These are phyloP conservation scores for Leptogaster cylindrica DNA, from an alignment of 2,888 invertebrate genomes.

Conservation along the genomic window DNA sequence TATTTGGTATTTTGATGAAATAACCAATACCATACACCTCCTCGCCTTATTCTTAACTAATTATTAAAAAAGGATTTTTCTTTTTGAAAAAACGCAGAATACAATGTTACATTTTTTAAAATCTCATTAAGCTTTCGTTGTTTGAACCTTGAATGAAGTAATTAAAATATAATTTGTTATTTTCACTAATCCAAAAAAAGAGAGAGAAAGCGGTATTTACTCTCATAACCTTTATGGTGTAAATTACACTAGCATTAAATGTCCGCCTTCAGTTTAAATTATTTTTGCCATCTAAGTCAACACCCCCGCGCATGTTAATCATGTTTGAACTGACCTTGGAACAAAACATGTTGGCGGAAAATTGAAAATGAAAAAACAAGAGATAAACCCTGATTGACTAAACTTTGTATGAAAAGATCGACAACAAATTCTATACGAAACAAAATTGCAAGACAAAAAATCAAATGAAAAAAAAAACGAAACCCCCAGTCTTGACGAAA, in stretches of 20 bases:
- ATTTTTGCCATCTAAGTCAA: conserved; percentile 3
- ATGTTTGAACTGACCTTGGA: conserved; percentile 8
- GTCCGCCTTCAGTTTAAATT: conserved; percentile 13
- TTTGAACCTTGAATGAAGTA: too few relatives aligned
- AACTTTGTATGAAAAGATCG: not conserved
- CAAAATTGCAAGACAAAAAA: not conserved
- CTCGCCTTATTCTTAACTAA: too few relatives aligned
- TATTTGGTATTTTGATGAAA: too few relatives aligned
- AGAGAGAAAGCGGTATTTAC: too few relatives aligned
- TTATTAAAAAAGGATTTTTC: too few relatives aligned
- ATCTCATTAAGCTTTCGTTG: too few relatives aligned
- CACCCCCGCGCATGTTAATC: conserved; percentile 11
- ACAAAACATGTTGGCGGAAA: not conserved
- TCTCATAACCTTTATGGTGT: conserved; percentile 26
- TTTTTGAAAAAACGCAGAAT: too few relatives aligned
- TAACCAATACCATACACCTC: too few relatives aligned
- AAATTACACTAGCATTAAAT: conserved; percentile 6
- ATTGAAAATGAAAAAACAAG: not conserved
- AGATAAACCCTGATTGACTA: not conserved
- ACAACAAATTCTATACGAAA: not conserved
- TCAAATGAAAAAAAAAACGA: too few relatives aligned
- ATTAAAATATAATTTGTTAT: conserved; percentile 3
- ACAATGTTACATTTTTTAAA: too few relatives aligned
- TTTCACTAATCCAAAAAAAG: too few relatives aligned
- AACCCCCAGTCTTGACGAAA: not conserved